Percentiles rank a stretch among this genome's conserved stretches.
Conservation (phyloP, 2,888 invertebrate genomes). For the Lordiphosa fenestrarum region DNA sequence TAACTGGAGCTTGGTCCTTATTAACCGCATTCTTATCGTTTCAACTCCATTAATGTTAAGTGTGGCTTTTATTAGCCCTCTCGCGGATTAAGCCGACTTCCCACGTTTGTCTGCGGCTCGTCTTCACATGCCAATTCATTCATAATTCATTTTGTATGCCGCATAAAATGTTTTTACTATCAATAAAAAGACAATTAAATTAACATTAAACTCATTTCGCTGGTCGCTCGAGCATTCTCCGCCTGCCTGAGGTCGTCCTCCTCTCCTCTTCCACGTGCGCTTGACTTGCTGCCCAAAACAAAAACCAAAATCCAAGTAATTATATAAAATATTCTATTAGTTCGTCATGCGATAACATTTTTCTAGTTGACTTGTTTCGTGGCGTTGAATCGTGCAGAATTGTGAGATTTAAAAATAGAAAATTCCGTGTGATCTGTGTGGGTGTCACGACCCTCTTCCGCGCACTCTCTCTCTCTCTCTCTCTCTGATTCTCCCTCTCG, state of each 20-base stretch:
- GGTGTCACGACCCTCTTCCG: constrained; percentile 6
- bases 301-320: constrained; percentile 29
- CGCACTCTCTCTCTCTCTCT: neutral
- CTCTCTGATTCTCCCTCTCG: no score
- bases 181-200: constrained; percentile 79
- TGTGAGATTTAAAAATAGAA: constrained; percentile 21
- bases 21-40: no score
- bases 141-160: constrained; percentile 64
- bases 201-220: constrained; percentile 66
- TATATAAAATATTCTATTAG: constrained; percentile 46
- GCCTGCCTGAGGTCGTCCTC: constrained; percentile 18
- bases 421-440: constrained; percentile 28
- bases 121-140: constrained; percentile 41
- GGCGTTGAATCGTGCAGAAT: constrained; percentile 9
- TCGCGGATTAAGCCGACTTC: no score
- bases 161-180: constrained; percentile 75
- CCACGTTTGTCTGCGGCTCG: neutral
- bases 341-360: constrained; percentile 35
- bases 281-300: neutral
- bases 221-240: neutral
- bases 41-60: no score
- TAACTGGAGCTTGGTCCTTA: no score
- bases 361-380: constrained; percentile 10
- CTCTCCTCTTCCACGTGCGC: neutral
- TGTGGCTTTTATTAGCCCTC: no score